Evolutionary conservation across 2,113 vertebrate species (phyloP).

Genomic region (Fregata magnificens): DNA sequence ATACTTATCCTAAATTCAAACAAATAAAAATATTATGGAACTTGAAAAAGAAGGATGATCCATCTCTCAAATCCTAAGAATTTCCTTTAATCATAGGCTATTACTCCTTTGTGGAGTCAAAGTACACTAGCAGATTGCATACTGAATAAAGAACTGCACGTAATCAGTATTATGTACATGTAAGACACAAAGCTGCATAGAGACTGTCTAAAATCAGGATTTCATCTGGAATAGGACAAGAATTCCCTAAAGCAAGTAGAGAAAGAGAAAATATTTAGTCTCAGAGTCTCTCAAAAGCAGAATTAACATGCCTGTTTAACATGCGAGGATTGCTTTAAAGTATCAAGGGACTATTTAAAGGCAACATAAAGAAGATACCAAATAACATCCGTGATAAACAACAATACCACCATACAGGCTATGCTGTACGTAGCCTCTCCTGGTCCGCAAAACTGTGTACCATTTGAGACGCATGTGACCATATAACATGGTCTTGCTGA

Average conservation of each 20-base stretch:
- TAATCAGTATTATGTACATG: background rate
- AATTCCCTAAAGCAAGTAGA: background rate
- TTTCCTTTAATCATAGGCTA: background rate
- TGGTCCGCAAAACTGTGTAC: background rate
- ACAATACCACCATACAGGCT: background rate
- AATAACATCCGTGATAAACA: background rate
- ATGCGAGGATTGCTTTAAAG: background rate
- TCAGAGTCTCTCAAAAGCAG: background rate
- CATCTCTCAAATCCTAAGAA: background rate
- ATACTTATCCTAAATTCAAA: background rate
- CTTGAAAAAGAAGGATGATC: background rate
- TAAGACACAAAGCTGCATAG: background rate
- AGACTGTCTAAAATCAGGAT: background rate
- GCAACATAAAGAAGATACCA: background rate
- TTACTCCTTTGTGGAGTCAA: background rate
- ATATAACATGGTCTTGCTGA: background rate
- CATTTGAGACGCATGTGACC: background rate
- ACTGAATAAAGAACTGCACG: background rate
- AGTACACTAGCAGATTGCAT: background rate
- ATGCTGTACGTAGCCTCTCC: background rate
- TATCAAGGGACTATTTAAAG: background rate
- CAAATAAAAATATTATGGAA: background rate
- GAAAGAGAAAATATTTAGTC: conserved; percentile 7
- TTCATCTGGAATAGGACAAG: conserved; percentile 4
- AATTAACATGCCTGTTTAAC: background rate